A percentile compares a stretch with the other conserved stretches of the same genome.
Conservation (phyloP, 2,797 vertebrate genomes). For the Cyclura pinguis region DNA sequence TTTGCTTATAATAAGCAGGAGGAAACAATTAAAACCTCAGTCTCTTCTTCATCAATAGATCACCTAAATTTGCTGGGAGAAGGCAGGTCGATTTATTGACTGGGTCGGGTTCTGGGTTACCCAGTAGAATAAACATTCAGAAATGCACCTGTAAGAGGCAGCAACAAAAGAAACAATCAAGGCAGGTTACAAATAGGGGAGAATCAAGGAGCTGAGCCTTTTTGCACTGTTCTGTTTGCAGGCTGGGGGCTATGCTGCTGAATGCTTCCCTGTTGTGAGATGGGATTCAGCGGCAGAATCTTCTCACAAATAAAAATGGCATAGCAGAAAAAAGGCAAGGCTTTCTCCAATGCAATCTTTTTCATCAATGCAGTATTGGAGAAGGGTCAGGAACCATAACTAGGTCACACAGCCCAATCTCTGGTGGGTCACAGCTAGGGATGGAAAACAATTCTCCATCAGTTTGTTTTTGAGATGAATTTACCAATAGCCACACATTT, state of each 20-base stretch:
- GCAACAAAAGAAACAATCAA: neutral
- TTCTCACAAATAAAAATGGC: neutral
- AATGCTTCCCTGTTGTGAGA: neutral
- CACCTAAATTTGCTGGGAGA: neutral
- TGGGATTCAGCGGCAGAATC: neutral
- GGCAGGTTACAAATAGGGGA: too few species aligned
- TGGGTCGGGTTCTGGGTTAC: too few species aligned
- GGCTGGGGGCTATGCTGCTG: neutral
- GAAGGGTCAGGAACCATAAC: neutral
- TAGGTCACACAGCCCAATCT: neutral
- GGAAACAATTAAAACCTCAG: neutral
- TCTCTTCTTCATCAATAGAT: neutral
- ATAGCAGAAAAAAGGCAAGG: neutral
- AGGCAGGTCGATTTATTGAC: neutral
- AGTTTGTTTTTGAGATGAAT: too few species aligned
- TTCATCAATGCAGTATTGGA: neutral
- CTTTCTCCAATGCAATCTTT: neutral
- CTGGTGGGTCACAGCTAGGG: neutral
- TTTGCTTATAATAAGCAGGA: neutral
- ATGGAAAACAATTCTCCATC: too few species aligned
- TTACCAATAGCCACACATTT: too few species aligned
- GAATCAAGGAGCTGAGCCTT: too few species aligned
- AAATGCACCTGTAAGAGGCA: neutral
- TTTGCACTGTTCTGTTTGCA: neutral
- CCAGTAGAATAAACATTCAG: neutral